phyloP scores from a whole-genome alignment of 2,888 invertebrate genomes.

The Noctua janthina region DNA sequence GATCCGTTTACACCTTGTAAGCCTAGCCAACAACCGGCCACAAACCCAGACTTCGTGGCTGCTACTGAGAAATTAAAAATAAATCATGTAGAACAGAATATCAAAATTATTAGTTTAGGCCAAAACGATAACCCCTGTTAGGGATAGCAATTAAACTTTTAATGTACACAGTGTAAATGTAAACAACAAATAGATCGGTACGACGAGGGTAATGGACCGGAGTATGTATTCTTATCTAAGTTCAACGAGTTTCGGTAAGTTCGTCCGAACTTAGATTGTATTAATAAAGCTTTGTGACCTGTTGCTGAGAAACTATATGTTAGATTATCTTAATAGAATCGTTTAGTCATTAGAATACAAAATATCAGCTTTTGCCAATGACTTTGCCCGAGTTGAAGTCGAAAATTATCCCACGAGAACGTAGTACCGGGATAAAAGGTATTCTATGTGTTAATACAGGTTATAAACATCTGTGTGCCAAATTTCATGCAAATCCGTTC shows the following conservation, averaged over 20 bases:
- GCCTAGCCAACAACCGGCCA: background rate
- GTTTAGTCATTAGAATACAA: background rate
- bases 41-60: background rate
- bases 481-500: background rate
- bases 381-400: background rate
- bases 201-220: background rate
- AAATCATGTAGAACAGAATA: background rate
- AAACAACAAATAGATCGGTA: slow-evolving; percentile 11
- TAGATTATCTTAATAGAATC: background rate
- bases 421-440: background rate
- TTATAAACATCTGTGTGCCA: background rate
- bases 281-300: slow-evolving; percentile 23
- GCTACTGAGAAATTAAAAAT: background rate
- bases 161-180: slow-evolving; percentile 18
- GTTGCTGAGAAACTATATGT: background rate
- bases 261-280: slow-evolving; percentile 29
- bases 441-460: background rate
- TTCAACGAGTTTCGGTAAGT: slow-evolving; percentile 21
- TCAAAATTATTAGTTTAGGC: slow-evolving; percentile 21
- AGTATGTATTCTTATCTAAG: slow-evolving; percentile 25
- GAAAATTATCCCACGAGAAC: background rate
- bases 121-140: slow-evolving; percentile 11
- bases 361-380: background rate
- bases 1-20: no score
- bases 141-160: slow-evolving; percentile 36